phyloP scores from a whole-genome alignment of 2,113 vertebrate genomes.

The Illadopsis cleaveri region DNA sequence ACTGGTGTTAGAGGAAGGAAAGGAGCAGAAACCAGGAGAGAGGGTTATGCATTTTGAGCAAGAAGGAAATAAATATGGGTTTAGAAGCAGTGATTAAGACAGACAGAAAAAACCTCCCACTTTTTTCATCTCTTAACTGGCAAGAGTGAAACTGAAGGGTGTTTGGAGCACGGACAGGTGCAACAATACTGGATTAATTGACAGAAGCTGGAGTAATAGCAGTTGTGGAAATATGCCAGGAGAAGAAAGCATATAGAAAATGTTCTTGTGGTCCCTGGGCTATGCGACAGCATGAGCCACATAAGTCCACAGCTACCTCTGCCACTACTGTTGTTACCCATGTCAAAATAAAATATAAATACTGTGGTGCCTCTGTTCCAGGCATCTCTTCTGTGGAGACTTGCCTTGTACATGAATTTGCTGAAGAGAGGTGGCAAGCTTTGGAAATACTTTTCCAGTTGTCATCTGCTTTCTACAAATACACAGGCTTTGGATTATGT shows the following conservation, averaged over 20 bases:
- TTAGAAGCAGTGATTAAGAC: not conserved
- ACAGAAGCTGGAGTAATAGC: not conserved
- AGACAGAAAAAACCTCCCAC: accelerated
- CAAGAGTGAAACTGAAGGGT: not conserved
- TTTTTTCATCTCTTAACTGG: not conserved
- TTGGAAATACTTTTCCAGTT: not conserved
- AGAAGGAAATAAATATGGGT: not conserved
- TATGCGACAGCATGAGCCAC: not conserved
- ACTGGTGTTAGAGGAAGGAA: not conserved
- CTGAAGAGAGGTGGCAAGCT: not conserved
- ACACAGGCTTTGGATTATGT: not conserved
- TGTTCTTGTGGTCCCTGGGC: not conserved
- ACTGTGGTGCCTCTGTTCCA: not conserved
- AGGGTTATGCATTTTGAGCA: not conserved
- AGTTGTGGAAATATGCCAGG: not conserved
- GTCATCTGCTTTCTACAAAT: not conserved
- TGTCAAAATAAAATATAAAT: not conserved
- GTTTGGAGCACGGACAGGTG: not conserved
- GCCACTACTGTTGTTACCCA: not conserved
- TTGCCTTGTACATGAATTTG: not conserved
- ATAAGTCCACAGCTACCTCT: not conserved
- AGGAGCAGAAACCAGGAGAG: not conserved
- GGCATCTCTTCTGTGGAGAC: not conserved
- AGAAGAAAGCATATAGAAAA: not conserved
- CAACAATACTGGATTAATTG: not conserved